These are phyloP conservation scores for Phaethornis superciliosus DNA, from an alignment of 2,113 vertebrate species.

Conservation along the genomic window DNA sequence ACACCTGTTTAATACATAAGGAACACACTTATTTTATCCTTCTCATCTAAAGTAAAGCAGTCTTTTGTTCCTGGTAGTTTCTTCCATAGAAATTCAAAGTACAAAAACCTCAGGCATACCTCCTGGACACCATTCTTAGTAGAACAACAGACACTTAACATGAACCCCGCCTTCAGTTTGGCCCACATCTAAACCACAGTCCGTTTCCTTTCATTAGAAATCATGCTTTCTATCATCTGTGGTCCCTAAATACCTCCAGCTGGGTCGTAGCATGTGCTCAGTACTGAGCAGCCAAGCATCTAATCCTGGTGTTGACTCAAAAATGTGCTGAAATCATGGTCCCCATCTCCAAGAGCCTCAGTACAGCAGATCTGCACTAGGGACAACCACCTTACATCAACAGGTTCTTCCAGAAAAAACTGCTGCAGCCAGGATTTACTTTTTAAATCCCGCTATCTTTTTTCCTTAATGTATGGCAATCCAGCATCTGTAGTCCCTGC, in stretches of 20 bases:
- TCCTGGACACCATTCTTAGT: not conserved
- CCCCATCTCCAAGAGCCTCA: not conserved
- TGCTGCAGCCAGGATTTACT: not conserved
- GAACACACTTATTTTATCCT: not conserved
- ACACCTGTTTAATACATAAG: not conserved
- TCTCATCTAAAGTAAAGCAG: not conserved
- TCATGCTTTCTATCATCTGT: not conserved
- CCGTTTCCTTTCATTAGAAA: not conserved
- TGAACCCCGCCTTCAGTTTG: not conserved
- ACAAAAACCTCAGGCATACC: not conserved
- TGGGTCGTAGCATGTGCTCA: fast-evolving
- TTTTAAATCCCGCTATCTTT: not conserved
- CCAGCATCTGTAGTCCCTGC: not conserved
- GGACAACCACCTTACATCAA: not conserved
- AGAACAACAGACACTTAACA: not conserved
- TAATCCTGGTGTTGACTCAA: not conserved
- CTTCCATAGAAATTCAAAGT: not conserved
- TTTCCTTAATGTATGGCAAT: not conserved
- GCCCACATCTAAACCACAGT: not conserved
- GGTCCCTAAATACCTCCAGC: not conserved
- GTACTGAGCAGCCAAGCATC: not conserved
- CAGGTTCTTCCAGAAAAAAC: not conserved
- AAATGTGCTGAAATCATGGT: not conserved
- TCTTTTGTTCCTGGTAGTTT: not conserved
- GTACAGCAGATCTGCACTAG: not conserved